phyloP scores from a whole-genome alignment of 2,888 invertebrate genomes.

The Petrolisthes manimaculis region DNA sequence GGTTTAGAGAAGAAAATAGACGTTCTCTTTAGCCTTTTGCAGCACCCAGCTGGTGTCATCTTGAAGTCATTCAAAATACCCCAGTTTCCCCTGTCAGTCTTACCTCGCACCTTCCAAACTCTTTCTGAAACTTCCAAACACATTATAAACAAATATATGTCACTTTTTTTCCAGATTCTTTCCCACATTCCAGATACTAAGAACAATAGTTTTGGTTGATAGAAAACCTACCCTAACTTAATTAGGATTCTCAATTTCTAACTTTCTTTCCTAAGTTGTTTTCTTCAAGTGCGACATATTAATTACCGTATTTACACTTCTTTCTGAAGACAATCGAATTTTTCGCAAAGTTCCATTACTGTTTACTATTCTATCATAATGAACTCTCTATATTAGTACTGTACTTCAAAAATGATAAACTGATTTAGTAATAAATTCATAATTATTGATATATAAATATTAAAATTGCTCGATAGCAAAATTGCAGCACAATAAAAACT shows the following conservation, averaged over 20 bases:
- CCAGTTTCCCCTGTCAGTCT: neutral
- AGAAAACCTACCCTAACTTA: too few species aligned
- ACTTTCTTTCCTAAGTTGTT: too few species aligned
- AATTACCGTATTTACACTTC: neutral
- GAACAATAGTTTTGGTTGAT: too few species aligned
- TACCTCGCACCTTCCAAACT: conserved; percentile 16
- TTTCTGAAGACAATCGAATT: neutral
- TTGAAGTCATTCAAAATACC: neutral
- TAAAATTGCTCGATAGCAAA: too few species aligned
- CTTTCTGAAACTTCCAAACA: conserved; percentile 10
- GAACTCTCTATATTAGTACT: too few species aligned
- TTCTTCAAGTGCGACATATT: too few species aligned
- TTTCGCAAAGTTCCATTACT: too few species aligned
- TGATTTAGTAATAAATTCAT: too few species aligned
- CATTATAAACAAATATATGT: neutral
- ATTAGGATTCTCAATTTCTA: too few species aligned
- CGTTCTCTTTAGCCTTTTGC: neutral
- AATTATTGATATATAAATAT: too few species aligned
- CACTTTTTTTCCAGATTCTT: neutral
- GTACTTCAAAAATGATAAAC: too few species aligned
- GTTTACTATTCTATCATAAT: too few species aligned
- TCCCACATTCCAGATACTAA: neutral
- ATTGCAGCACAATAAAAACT: neutral
- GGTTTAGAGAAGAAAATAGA: neutral
- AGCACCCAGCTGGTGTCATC: neutral